A percentile compares a stretch with the other conserved stretches of the same genome.
Evolutionary conservation across 2,888 invertebrate genomes (phyloP).

Genomic region (Dasysyrphus albostriatus): DNA sequence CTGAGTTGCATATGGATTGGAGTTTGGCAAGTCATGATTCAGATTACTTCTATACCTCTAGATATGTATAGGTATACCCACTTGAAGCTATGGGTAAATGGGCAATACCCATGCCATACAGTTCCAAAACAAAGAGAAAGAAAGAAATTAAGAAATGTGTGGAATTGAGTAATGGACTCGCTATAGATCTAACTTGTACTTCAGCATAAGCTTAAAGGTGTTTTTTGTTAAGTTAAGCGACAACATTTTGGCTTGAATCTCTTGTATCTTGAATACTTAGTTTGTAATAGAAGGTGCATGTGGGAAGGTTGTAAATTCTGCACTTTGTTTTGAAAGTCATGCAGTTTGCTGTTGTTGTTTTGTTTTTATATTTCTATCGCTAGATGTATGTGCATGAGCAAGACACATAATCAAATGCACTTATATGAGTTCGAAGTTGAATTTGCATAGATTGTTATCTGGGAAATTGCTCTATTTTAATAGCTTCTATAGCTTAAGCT

Average conservation of each 20-base stretch:
- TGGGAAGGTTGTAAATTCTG: slow-evolving; percentile 67
- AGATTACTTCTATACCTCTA: slow-evolving; percentile 37
- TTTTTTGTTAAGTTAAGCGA: slow-evolving; percentile 49
- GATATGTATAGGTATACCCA: slow-evolving; percentile 16
- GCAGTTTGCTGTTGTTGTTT: slow-evolving; percentile 26
- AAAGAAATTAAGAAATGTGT: slow-evolving; percentile 73
- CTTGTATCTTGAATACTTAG: slow-evolving; percentile 28
- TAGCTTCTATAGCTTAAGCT: neutral
- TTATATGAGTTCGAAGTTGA: slow-evolving; percentile 34
- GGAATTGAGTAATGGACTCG: slow-evolving; percentile 73
- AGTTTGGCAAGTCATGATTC: slow-evolving; percentile 76
- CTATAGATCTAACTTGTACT: neutral
- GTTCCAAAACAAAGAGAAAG: slow-evolving; percentile 27
- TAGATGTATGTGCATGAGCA: neutral
- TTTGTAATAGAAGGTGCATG: slow-evolving; percentile 48
- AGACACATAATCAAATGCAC: slow-evolving; percentile 28
- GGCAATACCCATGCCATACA: slow-evolving; percentile 37
- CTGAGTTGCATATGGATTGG: slow-evolving; percentile 67
- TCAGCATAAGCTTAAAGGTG: slow-evolving; percentile 48
- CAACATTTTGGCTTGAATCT: neutral
- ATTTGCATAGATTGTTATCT: slow-evolving; percentile 68
- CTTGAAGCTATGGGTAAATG: slow-evolving; percentile 71
- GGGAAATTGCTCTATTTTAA: slow-evolving; percentile 65
- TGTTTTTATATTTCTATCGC: neutral
- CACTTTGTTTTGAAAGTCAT: slow-evolving; percentile 48